phyloP scores from a whole-genome alignment of 2,797 vertebrate species.

The Acanthurus lineatus region DNA sequence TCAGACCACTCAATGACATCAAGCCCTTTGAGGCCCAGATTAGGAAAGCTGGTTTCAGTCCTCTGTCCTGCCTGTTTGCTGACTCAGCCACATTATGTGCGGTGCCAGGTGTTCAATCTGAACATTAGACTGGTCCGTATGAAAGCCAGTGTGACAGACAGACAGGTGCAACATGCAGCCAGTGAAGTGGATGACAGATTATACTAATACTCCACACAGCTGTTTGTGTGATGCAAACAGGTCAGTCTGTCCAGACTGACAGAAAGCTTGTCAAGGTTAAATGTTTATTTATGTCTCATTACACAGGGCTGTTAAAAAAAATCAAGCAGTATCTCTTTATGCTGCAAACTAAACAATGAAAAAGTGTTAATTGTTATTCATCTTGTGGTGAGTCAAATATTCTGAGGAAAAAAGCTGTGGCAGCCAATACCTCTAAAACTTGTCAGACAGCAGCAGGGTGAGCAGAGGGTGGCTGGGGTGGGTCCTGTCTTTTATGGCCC shows the following conservation, averaged over 20 bases:
- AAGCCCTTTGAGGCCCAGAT: not conserved
- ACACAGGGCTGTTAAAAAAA: too few species aligned
- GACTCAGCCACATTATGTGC: conserved; percentile 45
- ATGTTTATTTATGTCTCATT: not conserved
- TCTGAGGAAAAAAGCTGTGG: not conserved
- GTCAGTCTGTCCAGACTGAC: not conserved
- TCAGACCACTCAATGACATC: not conserved
- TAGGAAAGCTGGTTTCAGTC: not conserved
- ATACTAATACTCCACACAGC: conserved; percentile 29
- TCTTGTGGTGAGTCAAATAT: not conserved
- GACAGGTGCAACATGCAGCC: conserved; percentile 25
- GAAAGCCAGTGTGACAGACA: conserved; percentile 18
- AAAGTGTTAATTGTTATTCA: not conserved
- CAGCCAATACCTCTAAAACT: not conserved
- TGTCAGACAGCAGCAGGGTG: not conserved
- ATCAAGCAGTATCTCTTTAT: not conserved
- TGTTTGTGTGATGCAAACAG: not conserved
- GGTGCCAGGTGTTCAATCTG: conserved; percentile 50
- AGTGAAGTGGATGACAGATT: conserved; percentile 12
- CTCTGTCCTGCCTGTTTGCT: conserved; percentile 16
- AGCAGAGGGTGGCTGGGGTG: not conserved
- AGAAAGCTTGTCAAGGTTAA: not conserved
- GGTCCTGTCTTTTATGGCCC: not conserved
- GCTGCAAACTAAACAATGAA: not conserved
- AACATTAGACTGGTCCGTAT: conserved; percentile 12